Percentiles rank a stretch among this genome's conserved stretches.
Evolutionary conservation across 2,888 invertebrate species (phyloP).

Genomic region (Baccha elongata): DNA sequence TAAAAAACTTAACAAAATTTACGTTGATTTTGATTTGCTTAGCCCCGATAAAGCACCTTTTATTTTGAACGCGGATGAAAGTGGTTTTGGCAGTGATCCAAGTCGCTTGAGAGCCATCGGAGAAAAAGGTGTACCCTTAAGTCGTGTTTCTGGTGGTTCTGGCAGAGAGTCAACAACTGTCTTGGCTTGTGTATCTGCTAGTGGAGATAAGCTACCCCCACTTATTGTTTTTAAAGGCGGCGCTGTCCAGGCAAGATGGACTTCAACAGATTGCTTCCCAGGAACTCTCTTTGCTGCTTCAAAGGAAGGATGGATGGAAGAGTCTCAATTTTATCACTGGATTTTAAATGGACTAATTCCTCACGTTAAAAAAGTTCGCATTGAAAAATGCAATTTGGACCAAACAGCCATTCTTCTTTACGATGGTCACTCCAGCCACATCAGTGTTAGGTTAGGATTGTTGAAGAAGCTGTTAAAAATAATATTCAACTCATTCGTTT

Average conservation of each 20-base stretch:
- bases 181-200: conserved; percentile 16
- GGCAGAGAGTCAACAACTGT: conserved; percentile 15
- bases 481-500: conserved; percentile 39
- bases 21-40: no score
- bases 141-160: conserved; percentile 8
- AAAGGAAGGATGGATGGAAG: no score
- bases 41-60: no score
- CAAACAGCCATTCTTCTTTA: conserved; percentile 38
- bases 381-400: neutral
- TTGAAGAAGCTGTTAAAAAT: conserved; percentile 39
- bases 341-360: conserved; percentile 21
- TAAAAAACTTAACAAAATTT: no score
- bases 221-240: conserved; percentile 22
- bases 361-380: conserved; percentile 1
- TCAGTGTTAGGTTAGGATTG: conserved; percentile 48
- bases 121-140: no score
- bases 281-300: conserved; percentile 47
- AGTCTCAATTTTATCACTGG: conserved; percentile 15
- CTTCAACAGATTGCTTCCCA: conserved; percentile 16
- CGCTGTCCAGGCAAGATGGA: conserved; percentile 20
- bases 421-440: conserved; percentile 46
- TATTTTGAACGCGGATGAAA: no score
- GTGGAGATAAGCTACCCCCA: conserved; percentile 13
- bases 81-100: no score
- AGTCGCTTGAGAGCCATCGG: no score